phyloP scores from a whole-genome alignment of 53 echinoderm and acorn worm genomes.

The Hippasteria phrygiana region DNA sequence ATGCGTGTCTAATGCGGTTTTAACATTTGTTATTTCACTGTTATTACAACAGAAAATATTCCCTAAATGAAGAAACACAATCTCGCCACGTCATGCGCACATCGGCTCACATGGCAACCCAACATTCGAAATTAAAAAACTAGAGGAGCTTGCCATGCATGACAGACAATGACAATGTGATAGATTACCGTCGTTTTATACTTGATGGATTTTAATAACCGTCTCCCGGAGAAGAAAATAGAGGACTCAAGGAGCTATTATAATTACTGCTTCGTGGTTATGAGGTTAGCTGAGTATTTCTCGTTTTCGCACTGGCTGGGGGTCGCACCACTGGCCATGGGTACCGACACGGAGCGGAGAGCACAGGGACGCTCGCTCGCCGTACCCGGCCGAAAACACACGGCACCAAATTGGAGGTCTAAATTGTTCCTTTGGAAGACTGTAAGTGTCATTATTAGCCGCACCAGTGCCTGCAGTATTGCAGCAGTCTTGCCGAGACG shows the following conservation, averaged over 20 bases:
- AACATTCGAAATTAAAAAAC: slow-evolving; percentile 40
- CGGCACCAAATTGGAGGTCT: slow-evolving; percentile 17
- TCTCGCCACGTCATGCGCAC: slow-evolving; percentile 2
- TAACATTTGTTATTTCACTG: not conserved
- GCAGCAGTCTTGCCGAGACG: slow-evolving; percentile 22
- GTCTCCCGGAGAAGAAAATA: not conserved
- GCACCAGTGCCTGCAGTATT: slow-evolving; percentile 34
- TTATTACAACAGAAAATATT: not conserved
- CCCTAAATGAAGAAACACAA: not conserved
- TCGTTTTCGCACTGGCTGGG: not conserved
- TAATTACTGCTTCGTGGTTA: slow-evolving; percentile 15
- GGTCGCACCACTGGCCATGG: slow-evolving; percentile 44
- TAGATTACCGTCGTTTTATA: slow-evolving; percentile 66
- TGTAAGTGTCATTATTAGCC: slow-evolving; percentile 64
- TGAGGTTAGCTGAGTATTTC: slow-evolving; percentile 19
- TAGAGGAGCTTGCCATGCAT: slow-evolving; percentile 43
- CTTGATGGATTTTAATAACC: slow-evolving; percentile 65
- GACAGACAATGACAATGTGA: slow-evolving; percentile 62
- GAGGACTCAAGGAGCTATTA: slow-evolving; percentile 7
- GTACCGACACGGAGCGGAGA: slow-evolving; percentile 35
- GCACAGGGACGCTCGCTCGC: not conserved
- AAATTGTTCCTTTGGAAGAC: slow-evolving; percentile 51
- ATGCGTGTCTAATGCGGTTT: not conserved
- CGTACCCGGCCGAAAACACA: not conserved
- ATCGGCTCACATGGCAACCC: not conserved